Base-by-base conservation (phyloP, 1,140 invertebrate genomes). In the Halyomorpha halys region DNA sequence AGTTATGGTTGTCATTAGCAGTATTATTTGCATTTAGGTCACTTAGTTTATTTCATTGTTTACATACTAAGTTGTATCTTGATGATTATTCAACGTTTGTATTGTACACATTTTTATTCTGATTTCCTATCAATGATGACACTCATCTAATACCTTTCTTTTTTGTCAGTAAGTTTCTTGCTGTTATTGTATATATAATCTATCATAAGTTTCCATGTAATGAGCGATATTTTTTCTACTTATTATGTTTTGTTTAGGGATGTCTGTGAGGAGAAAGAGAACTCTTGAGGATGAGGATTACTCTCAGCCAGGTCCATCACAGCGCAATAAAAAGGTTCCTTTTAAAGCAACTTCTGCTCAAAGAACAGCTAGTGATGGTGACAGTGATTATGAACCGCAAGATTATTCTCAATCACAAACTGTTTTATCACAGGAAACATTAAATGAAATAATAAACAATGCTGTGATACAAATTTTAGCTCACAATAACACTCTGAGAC, bases 401-500 rank as follows among this genome's bases (percentile, higher is more conserved):
- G 30, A 44, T 11, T 44, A 39, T 44, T 60, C 59, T n/a, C 59
- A 60, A 23, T 39, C 59, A 2, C 59, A 60, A 23, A n/a, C 30
- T n/a, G 34, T 18, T 44, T 39, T 44, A 19, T 39, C 39, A 16
- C 59, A n/a, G 13, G 59, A 60, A 16, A 25, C 30, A 9, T 16
- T 60, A 14, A 44, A 18, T 19, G 59, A 60, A 44, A 44, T 60
- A 4, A 19, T n/a, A 4, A 60, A 60, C n/a, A 60, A 16, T 18
- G 44, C 59, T 39, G 59, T 60, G 30, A 44, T 39, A 9, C n/a
- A 44, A 18, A 34, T 60, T 18, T 44, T 60, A 44, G 59, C 59
- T 11, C 59, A 60, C 21, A 60, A 60, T 16, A n/a, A n/a, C n/a
- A 60, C 59, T 44, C 59, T 60, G 11, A n/a, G 30, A 18, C 59